Conservation (phyloP, 2,797 vertebrate genomes). For the Pseudochirops cupreus region DNA sequence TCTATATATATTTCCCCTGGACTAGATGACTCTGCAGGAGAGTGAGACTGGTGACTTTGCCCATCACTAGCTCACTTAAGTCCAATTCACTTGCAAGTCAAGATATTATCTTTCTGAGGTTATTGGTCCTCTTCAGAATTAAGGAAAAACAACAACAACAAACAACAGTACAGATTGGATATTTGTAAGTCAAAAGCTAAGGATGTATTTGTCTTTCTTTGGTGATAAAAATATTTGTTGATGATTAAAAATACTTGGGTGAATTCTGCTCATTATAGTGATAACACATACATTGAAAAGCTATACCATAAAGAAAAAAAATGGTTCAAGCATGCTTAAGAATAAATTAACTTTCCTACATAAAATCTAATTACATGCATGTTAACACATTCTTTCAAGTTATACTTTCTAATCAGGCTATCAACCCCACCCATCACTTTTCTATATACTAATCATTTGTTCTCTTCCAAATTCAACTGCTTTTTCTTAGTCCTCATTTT, state of each 20-base stretch:
- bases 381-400: not conserved
- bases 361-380: constrained; percentile 12
- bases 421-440: not conserved
- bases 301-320: constrained; percentile 7
- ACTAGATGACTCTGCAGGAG: not conserved
- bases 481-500: not conserved
- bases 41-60: not conserved
- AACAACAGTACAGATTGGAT: constrained; percentile 56
- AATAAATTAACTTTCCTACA: constrained; percentile 15
- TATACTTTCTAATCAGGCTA: not conserved
- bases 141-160: not conserved
- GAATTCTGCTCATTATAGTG: not conserved
- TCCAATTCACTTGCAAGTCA: not conserved
- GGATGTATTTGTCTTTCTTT: constrained; percentile 41
- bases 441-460: not conserved
- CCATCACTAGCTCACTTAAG: not conserved
- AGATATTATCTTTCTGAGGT: not conserved
- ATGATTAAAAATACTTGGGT: constrained; percentile 30
- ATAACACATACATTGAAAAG: not conserved
- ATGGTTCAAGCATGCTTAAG: constrained; percentile 31
- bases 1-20: not conserved
- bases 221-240: constrained; percentile 35
- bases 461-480: not conserved
- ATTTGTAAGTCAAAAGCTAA: constrained; percentile 58
- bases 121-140: not conserved